Evolutionary conservation across 2,113 vertebrate species (phyloP), one percentile per base, ranked within the genome.

Genomic region (Bucco capensis): DNA sequence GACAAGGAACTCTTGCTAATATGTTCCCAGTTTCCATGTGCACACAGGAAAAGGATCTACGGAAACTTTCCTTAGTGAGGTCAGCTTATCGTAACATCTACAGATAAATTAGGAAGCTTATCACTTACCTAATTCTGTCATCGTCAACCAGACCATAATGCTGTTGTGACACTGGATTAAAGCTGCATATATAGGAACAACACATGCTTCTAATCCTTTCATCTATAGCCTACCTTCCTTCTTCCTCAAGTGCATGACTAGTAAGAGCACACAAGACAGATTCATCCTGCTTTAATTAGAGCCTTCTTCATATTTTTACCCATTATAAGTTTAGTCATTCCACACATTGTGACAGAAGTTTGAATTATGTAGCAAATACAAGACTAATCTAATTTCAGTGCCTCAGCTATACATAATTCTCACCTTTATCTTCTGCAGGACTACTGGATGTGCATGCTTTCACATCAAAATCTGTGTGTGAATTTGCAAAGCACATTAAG

Each of bases 31-130:
- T 44, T 27, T 53, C 38, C 19, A 6, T 13, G 8, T 60, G 50
- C 33, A 69, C 10, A 28, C 1, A 1, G 8, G 24, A 61, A 84
- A 54, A 82, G 24, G 30, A 82, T 76, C 62, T 33, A 54, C 66
- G 38, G 40, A 71, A 80, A 9, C 33, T 11, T 62, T 74, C 24
- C 44, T 56, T 38, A 51, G 30, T 88, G n/a, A 86, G 44, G 22
- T 75, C 44, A 75, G 6, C 9, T 81, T 88, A 38, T 58, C 9
- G 6, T 38, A 84, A 78, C 30, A 9, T 60, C 56, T 81, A 70
- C 54, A 91, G 87, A 84, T 83, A 86, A 86, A 88, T 86, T 62
- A 88, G 33, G 31, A 90, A 90, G 75, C 83, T 50, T 73, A 70
- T 65, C 25, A 27, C 42, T 89, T 88, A 54, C 33, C 73, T 92